Base-by-base conservation (phyloP, 1,140 invertebrate species). In the Leptinotarsa lineolata region DNA sequence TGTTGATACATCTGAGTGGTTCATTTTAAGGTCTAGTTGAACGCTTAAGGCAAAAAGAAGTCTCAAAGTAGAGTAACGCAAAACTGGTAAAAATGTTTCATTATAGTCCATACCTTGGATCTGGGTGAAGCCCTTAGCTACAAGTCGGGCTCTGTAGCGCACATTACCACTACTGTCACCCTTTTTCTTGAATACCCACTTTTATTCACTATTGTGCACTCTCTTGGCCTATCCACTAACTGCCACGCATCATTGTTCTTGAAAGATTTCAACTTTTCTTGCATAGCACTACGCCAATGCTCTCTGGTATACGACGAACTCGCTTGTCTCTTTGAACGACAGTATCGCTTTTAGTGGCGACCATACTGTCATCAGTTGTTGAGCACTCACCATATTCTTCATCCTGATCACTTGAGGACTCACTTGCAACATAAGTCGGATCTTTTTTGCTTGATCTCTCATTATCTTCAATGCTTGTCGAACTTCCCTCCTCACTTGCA, bases 181-280 rank as follows among this genome's bases (percentile, higher is more conserved):
- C 80, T 85, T 82, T 58, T 76, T 73, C 64, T 79, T 83, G 58
- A 82, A 86, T 1, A 87, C 83, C 86, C 84, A 87, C 59, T 81
- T 82, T 77, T 80, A 58, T 84, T 74, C 16, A 85, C 78, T 20
- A 76, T 46, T 44, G 76, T 79, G 30, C 68, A 72, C 4, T 68
- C 71, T 20, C 72, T 39, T 70, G 81, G 72, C 22, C 68, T 63
- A 2, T 81, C 72, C 4, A 81, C 77, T 5, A 84, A n/a, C 48
- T 75, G 63, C 82, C 82, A 86, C 1, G 81, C 85, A 58, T 83
- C 74, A 77, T 84, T 85, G 72, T 83, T 78, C 18, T 74, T 63
- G 13, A 84, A 75, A 58, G 80, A 76, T 8, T 79, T 8, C 16
- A 82, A 20, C 70, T 82, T 76, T 11, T 79, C 75, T 16, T 66